Conservation (phyloP, 1,140 invertebrate species). For the Bombus breviceps region DNA sequence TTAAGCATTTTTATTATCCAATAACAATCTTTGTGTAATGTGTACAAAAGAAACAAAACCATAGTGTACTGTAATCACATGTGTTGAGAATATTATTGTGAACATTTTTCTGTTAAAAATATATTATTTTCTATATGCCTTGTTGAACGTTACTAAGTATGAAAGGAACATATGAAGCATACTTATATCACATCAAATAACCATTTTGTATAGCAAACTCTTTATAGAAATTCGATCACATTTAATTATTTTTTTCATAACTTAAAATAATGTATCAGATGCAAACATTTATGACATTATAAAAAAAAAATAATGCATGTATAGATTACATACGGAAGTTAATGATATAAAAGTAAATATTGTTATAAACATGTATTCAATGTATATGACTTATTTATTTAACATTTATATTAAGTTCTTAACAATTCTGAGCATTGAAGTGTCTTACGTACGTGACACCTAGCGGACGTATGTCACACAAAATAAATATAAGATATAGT, state of each 20-base stretch:
- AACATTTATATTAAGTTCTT: constrained; percentile 42
- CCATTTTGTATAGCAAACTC: not conserved
- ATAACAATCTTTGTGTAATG: not conserved
- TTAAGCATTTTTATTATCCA: constrained; percentile 4
- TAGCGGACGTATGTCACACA: not conserved
- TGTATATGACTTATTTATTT: constrained; percentile 33
- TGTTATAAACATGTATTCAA: constrained; percentile 17
- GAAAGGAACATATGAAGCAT: constrained; percentile 6
- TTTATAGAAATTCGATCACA: not conserved
- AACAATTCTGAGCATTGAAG: constrained; percentile 46
- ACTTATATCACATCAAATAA: constrained; percentile 11
- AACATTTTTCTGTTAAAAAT: constrained; percentile 16
- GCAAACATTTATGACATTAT: not conserved
- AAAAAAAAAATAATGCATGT: constrained; percentile 23
- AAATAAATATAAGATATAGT: constrained; percentile 41
- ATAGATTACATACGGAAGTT: not conserved
- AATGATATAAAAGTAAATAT: constrained; percentile 33
- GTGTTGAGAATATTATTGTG: not conserved
- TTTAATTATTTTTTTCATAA: constrained; percentile 9
- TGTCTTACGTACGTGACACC: constrained; percentile 16
- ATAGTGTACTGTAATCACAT: not conserved
- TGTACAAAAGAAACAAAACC: constrained; percentile 6
- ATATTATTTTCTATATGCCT: constrained; percentile 27
- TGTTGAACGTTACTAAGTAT: constrained; percentile 27
- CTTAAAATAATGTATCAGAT: constrained; percentile 11